Base-by-base conservation (phyloP, 2,888 invertebrate species). In the Allacma fusca region DNA sequence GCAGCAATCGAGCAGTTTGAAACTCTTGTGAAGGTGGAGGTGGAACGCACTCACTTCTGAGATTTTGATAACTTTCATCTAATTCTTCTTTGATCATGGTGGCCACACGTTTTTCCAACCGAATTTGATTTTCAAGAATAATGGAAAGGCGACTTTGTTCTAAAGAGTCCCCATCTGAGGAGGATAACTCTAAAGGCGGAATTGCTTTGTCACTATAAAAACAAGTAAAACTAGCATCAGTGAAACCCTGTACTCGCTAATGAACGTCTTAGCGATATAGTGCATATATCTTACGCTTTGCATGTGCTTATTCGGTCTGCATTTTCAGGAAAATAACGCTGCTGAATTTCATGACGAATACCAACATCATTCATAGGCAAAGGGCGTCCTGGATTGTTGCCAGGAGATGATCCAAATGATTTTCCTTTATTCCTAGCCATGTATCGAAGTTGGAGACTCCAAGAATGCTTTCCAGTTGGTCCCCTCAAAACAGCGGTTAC, bases 401-500 rank as follows among this genome's bases (percentile, higher is more conserved):
- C 92, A n/a, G 84, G 85, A 26, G 81, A 81, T 1, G 81, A 77
- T 7, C 81, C 79, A 72, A 83, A 84, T 19, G 82, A 81, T 71
- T 83, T 83, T 1, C 91, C 91, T 85, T 94, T 93, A 85, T 93
- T 91, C 57, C 96, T 90, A 0, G 97, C 95, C 78, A 95, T 89
- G 86, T 97, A 96, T 57, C 97, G 90, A 75, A 94, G 88, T 85
- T 94, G 92, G 90, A 95, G 91, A 12, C 94, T 94, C 98, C 98
- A 98, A 24, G 96, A 95, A 88, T 95, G 94, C 5, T 97, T 91
- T 0, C 97, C 97, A 88, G 96, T 97, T 0, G 96, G 95, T 77
- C 96, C 95, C 1, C 98, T 91, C 80, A 97, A 93, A 75, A 98
- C 89, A 74, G 96, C 92, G 86, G 91, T 91, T 9, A 98, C 92